Evolutionary conservation across 2,797 vertebrate species (phyloP), one percentile per base, ranked within the genome.

Genomic region (Phrynocephalus forsythii): DNA sequence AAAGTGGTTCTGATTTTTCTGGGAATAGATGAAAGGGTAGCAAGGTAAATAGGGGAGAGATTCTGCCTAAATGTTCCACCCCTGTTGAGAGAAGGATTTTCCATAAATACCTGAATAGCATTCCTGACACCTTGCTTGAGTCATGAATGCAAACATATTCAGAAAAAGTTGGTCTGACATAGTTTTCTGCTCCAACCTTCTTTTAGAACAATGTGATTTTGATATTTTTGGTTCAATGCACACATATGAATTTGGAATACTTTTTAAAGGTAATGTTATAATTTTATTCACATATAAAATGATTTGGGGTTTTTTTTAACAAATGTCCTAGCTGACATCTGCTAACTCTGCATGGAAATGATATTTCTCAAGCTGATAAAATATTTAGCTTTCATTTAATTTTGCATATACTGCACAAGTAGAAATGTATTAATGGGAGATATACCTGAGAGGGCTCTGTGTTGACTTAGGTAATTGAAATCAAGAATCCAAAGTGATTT

Each of bases 321-420:
- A 81, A 94, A 90, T 91, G 71, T 94, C 92, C 92, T 79, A 52
- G 79, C 84, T 91, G 87, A 95, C 76, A 82, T 94, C 94, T 94
- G 93, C 93, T 89, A 93, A 91, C 94, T 91, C 91, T 90, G 82
- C 89, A 80, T 91, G 28, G 22, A 91, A 91, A 90, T 92, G 87
- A 91, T 95, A 95, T 95, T 94, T 92, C 83, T 92, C 87, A 89
- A 94, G 93, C 91, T 91, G 93, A 92, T 96, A 95, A 96, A 94
- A 95, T 93, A 95, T 96, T 96, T 96, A 93, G 94, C 92, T 96
- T 96, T 95, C 93, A 95, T 94, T 96, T 96, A 91, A 88, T 89
- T 89, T 95, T 94, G 90, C 67, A 26, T 90, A 76, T 90, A 89
- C 94, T 88, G 85, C 87, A 50, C 76, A 92, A 92, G 90, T 89